Base-by-base conservation (phyloP, 2,113 vertebrate genomes). In the Pseudonaja textilis region DNA sequence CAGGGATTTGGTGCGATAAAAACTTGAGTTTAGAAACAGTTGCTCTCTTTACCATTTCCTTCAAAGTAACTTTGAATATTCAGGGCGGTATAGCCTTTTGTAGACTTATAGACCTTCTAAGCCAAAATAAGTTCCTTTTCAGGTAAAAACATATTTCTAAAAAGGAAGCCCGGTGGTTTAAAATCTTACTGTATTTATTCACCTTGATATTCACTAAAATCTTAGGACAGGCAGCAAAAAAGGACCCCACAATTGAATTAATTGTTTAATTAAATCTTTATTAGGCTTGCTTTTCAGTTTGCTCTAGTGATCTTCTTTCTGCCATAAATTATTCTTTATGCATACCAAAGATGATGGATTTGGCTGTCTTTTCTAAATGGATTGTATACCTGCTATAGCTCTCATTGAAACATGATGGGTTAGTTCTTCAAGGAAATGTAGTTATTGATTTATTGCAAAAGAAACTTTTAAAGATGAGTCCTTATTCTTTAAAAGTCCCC, bases 391-490 rank as follows among this genome's bases (percentile, higher is more conserved):
- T 34, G 20, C 34, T 23, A 34, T 34, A 25, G 29, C 8, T n/a
- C 25, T 50, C 59, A 23, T 5, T 69, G 89, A 12, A 18, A 22
- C 1, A 11, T 69, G 45, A 22, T 89, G 16, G 29, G 20, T 90
- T 87, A 87, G 81, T 45, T 9, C 16, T 45, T 55, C 64, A 55
- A 50, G 55, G n/a, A n/a, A 14, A 29, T 5, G 23, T 64, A 91
- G 57, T 91, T 47, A 2, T 93, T 23, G 2, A 91, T 25, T 90
- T 94, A 94, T 9, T 89, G 47, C 69, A n/a, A 85, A 81, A 55
- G 90, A 93, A 89, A n/a, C 3, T 94, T 93, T 93, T 64, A 91
- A 94, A 93, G 91, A 93, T 61, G 88, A 2, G 91, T n/a, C 0
- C 85, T 93, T 89, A 42, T 42, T 42, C n/a, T n/a, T n/a, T n/a